These are phyloP conservation scores for Phymanthus crucifer DNA, from an alignment of 92 coral and sea anemone genomes.

Conservation along the genomic window DNA sequence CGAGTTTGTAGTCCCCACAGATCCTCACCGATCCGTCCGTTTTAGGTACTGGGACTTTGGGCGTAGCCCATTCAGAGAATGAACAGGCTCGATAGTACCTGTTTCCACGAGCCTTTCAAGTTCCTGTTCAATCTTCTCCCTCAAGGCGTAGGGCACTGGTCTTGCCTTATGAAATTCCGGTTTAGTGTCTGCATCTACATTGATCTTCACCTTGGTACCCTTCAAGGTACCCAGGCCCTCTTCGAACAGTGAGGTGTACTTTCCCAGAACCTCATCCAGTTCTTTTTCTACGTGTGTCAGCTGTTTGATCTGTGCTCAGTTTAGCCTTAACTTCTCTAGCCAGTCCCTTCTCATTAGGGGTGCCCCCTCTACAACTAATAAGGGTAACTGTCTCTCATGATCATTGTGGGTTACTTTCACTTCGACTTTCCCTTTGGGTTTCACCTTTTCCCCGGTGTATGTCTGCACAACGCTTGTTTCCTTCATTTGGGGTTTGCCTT, in stretches of 20 bases:
- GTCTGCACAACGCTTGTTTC: not conserved
- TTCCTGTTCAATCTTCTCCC: constrained; percentile 33
- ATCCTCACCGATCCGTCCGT: constrained; percentile 4
- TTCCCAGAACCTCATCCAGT: constrained; percentile 33
- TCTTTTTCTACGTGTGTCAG: constrained; percentile 20
- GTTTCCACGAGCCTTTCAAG: constrained; percentile 42
- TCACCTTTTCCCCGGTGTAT: constrained; percentile 53
- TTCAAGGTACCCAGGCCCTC: constrained; percentile 53
- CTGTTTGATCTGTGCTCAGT: constrained; percentile 36
- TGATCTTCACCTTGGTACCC: constrained; percentile 47
- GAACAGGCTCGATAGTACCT: constrained; percentile 36
- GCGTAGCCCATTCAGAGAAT: constrained; percentile 30
- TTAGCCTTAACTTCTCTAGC: constrained; percentile 27
- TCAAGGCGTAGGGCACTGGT: constrained; percentile 45
- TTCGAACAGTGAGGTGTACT: constrained; percentile 28
- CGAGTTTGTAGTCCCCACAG: constrained; percentile 34
- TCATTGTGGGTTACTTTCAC: constrained; percentile 37
- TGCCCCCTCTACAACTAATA: constrained; percentile 48
- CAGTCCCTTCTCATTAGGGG: constrained; percentile 55
- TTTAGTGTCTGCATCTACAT: constrained; percentile 33
- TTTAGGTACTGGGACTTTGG: constrained; percentile 30
- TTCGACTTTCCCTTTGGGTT: constrained; percentile 38
- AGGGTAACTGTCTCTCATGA: constrained; percentile 24
- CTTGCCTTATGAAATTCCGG: constrained; percentile 25
- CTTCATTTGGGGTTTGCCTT: not conserved